Evolutionary conservation across 2,797 vertebrate species (phyloP), one percentile per base, ranked within the genome.

Genomic region (Pteronotus mesoamericanus): DNA sequence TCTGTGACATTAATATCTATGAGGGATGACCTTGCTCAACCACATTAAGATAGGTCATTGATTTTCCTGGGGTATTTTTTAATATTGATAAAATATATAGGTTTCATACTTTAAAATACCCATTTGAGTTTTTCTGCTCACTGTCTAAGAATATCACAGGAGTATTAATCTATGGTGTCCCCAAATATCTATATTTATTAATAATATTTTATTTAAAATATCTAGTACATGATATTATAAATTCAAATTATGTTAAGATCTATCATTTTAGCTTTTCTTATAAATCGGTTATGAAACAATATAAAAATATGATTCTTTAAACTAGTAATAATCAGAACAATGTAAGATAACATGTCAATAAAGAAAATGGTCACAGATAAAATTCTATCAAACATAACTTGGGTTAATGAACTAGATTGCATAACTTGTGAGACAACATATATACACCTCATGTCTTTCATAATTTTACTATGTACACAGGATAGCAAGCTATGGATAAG

Each of bases 21-120:
- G 32, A 97, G 69, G 78, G 48, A 95, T 90, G 91, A 95, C 77
- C 74, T 98, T 98, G 37, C 55, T 84, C 18, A 96, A 71, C 64
- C 64, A 2, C 88, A 89, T 90, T 93, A 96, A 95, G 61, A 94
- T 5, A 80, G 22, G 59, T 83, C 80, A 96, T 59, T 97, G 92
- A 97, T 57, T 96, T 97, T 59, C 91, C 26, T 14, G 71, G 53
- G 86, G 69, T 1, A 14, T 84, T 89, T 89, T 95, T 95, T 79
- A 53, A 90, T 95, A 96, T 97, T 96, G 82, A 94, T 86, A 94
- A 97, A 85, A 64, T 75, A 48, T 55, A n/a, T 24, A 42, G 0
- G 2, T 95, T 14, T 57, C 15, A 87, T 80, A 92, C 0, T 72
- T 94, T 82, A 89, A 72, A 94, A 96, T 80, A 95, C 82, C 9